Base-by-base conservation (phyloP, 2,888 invertebrate genomes). In the Anarsia innoxiella region DNA sequence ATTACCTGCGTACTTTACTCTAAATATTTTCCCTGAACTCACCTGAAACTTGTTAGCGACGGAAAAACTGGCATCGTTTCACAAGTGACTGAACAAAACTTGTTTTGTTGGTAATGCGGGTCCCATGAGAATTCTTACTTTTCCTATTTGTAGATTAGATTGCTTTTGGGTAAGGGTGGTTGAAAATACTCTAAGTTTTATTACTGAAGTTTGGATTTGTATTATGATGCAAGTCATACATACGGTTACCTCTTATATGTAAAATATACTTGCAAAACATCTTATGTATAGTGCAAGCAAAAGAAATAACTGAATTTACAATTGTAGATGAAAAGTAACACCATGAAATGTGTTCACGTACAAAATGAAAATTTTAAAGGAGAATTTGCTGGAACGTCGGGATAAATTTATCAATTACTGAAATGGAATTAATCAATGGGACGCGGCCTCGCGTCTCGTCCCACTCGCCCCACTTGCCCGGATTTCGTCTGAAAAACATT, bases 1-100 rank as follows among this genome's bases (percentile, higher is more conserved):
- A 66, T 66, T 66, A 69, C 60, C 59, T 53, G 53, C 51, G 54
- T 57, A 59, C 54, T 65, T 60, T 53, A 50, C 59, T 44, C 54
- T 59, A 61, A 59, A 65, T 57, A 64, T 63, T 66, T 63, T 60
- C 48, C 42, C 19, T 12, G 8, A 10, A 16, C 12, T 19, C 12
- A 19, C 12, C 35, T 28, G 28, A 28, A 28, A 28, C 28, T 28
- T 28, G 11, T 11, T 28, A 4, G 12, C 13, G n/a, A n/a, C n/a
- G n/a, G n/a, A 28, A 25, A 32, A 32, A 23, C 11, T 9, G 11
- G 8, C 12, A 19, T 16, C 16, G 10, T 19, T 31, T 11, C 31
- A 9, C 19, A 23, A 23, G 12, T 23, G 11, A 11, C 14, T 23
- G 19, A 23, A 12, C 31, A 31, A 23, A 31, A 15, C 12, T 23